Percentiles rank a stretch among this genome's conserved stretches.
Conservation (phyloP, 1,140 invertebrate species). For the Platyura marginata region DNA sequence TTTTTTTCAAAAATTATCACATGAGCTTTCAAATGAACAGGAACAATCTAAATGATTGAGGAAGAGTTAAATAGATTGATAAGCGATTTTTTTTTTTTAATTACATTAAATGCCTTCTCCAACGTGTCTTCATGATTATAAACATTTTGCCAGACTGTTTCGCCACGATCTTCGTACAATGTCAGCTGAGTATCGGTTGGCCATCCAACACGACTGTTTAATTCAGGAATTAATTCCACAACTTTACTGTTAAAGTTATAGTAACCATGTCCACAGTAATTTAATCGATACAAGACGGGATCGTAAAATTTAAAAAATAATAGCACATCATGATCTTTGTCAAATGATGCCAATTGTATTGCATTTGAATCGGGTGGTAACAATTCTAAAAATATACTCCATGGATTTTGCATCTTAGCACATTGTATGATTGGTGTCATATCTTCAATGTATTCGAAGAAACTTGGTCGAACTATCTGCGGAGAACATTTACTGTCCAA, state of each 20-base stretch:
- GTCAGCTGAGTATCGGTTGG: slow-evolving; percentile 41
- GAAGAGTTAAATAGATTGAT: too few species aligned
- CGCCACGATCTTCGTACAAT: slow-evolving; percentile 69
- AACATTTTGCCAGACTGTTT: slow-evolving; percentile 13
- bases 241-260: slow-evolving; percentile 72
- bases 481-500: slow-evolving; percentile 28
- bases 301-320: slow-evolving; percentile 94
- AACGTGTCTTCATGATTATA: slow-evolving; percentile 7
- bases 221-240: slow-evolving; percentile 66
- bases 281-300: slow-evolving; percentile 76
- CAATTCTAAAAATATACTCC: slow-evolving; percentile 86
- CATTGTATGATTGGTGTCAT: slow-evolving; percentile 61
- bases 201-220: slow-evolving; percentile 69
- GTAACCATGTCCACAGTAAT: slow-evolving; percentile 75
- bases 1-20: slow-evolving; percentile 22
- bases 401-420: slow-evolving; percentile 70
- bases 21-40: slow-evolving; percentile 68
- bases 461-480: slow-evolving; percentile 45
- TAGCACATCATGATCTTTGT: slow-evolving; percentile 85
- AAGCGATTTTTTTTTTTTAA: too few species aligned
- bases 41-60: too few species aligned
- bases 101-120: not conserved
- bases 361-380: slow-evolving; percentile 65
- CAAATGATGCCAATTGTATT: slow-evolving; percentile 59
- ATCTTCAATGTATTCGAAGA: slow-evolving; percentile 70